Evolutionary conservation across 1,140 invertebrate species (phyloP).

Genomic region (Amphibalanus amphitrite): DNA sequence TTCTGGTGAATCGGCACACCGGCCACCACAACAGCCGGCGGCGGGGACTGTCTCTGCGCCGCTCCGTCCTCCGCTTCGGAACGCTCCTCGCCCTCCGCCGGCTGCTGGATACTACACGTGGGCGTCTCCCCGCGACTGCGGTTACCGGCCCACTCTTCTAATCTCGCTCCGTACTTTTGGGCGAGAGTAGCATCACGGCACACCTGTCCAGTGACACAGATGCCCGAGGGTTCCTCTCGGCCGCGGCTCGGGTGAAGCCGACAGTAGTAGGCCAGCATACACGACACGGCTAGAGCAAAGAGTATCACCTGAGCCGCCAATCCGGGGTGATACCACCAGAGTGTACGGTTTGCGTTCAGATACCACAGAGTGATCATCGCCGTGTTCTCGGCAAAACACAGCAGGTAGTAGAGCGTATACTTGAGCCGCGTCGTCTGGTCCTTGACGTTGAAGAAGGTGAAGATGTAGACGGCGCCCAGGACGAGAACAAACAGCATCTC

Average conservation of each 20-base stretch:
- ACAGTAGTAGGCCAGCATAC: slow-evolving; percentile 6
- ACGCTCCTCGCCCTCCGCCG: too few species aligned
- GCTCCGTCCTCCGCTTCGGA: too few species aligned
- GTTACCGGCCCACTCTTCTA: not conserved
- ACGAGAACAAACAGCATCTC: slow-evolving; percentile 15
- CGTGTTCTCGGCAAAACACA: slow-evolving; percentile 26
- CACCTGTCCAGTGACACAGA: not conserved
- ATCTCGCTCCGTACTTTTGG: not conserved
- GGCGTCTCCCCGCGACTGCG: too few species aligned
- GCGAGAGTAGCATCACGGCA: not conserved
- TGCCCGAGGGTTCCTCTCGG: not conserved
- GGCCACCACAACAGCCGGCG: too few species aligned
- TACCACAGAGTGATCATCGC: slow-evolving; percentile 24
- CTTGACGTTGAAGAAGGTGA: slow-evolving; percentile 29
- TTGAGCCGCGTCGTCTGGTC: slow-evolving; percentile 27
- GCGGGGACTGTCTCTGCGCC: too few species aligned
- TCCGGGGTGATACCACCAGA: slow-evolving; percentile 11
- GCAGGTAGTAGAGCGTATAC: slow-evolving; percentile 24
- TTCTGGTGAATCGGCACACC: too few species aligned
- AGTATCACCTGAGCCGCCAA: slow-evolving; percentile 5
- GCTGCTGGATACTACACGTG: too few species aligned
- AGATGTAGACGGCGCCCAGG: slow-evolving; percentile 26
- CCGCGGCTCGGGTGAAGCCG: not conserved
- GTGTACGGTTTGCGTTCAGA: slow-evolving; percentile 7
- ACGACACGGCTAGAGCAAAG: not conserved